Evolutionary conservation across 2,113 vertebrate species (phyloP).

Genomic region (Amblyornis subalaris): DNA sequence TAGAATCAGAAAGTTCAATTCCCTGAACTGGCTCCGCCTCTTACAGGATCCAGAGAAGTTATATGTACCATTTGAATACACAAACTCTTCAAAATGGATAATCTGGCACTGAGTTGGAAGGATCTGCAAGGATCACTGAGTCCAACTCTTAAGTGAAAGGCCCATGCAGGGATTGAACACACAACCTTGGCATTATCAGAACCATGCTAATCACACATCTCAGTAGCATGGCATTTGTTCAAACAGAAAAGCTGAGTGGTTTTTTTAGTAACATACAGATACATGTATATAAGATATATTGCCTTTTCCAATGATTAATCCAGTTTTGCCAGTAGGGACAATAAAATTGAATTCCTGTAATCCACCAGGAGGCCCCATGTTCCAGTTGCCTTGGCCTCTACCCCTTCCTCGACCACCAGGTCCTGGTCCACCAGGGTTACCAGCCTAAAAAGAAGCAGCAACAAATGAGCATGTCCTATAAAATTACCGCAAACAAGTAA

Average conservation of each 20-base stretch:
- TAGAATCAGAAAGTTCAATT: not conserved
- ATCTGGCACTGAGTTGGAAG: not conserved
- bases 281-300: conserved; percentile 25
- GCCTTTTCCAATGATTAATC: conserved; percentile 98
- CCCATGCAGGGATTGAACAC: accelerated
- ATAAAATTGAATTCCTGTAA: conserved; percentile 97
- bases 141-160: not conserved
- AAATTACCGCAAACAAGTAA: not conserved
- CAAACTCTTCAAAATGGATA: not conserved
- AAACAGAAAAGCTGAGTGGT: not conserved
- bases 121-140: not conserved
- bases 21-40: not conserved
- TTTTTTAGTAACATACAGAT: not conserved
- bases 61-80: not conserved
- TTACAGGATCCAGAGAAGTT: not conserved
- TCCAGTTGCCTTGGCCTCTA: conserved; percentile 96
- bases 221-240: not conserved
- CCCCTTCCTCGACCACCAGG: conserved; percentile 93
- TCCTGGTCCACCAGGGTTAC: conserved; percentile 88
- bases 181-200: not conserved
- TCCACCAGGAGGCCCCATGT: conserved; percentile 97
- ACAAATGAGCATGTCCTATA: not conserved
- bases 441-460: conserved; percentile 70
- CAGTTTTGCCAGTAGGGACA: conserved; percentile 96
- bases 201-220: not conserved